Base-by-base conservation (phyloP, 2,113 vertebrate genomes). In the Motacilla alba region DNA sequence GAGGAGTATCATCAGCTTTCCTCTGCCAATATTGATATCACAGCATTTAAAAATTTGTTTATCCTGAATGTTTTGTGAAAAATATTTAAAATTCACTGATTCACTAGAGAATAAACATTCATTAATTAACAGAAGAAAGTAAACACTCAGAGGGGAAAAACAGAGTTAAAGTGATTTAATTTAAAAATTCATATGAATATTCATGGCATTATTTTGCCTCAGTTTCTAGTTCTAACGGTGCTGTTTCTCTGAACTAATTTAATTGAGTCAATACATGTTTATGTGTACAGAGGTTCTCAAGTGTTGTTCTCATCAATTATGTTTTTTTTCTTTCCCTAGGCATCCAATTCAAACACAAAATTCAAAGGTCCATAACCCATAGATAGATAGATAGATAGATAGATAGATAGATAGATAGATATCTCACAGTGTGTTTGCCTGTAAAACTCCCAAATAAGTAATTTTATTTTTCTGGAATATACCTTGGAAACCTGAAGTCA, bases 111-210 rank as follows among this genome's bases (percentile, higher is more conserved):
- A 84, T 84, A 87, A 91, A 89, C n/a, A 55, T 63, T 79, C 44
- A 83, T 94, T 96, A 87, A 47, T 82, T 63, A 91, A 37, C 8
- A 82, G 16, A 24, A 82, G 44, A 77, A 91, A 84, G 46, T 74
- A 91, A 95, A 95, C 37, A 87, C 5, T 83, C 56, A 82, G 31
- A 73, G 27, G 37, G 28, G 19, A 44, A 93, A 88, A 96, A 58
- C 37, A 86, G 53, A 90, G 47, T 72, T 53, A 74, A 87, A 96
- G 27, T 47, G 27, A 89, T 91, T 84, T 73, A 20, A 79, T 39
- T 76, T 59, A 47, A 91, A 94, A 91, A 82, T 18, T 79, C 7
- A 18, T 58, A 82, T 94, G 62, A 91, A 96, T 96, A 96, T 96
- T 96, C 87, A 89, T 94, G 28, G 5, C 14, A 50, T 86, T 83